Evolutionary conservation across 2,113 vertebrate genomes (phyloP).

Genomic region (Nyctibius bracteatus): DNA sequence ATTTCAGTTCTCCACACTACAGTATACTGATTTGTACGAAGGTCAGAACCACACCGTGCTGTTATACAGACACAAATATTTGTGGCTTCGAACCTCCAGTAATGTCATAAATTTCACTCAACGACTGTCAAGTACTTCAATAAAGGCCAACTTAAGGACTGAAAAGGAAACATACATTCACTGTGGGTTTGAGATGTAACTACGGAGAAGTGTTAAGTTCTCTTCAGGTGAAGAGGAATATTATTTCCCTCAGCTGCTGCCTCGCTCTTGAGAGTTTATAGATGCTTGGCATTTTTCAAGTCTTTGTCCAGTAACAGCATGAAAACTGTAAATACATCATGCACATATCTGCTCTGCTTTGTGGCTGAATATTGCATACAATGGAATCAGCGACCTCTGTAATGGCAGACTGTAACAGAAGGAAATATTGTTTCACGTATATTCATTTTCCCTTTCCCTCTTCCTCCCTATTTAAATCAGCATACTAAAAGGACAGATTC

Average conservation of each 20-base stretch:
- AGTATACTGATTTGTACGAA: neutral
- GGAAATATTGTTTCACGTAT: neutral
- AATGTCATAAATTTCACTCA: neutral
- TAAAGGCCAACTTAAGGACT: neutral
- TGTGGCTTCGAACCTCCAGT: neutral
- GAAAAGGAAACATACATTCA: neutral
- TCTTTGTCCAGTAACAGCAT: neutral
- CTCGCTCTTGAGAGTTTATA: neutral
- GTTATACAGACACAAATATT: neutral
- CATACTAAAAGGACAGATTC: neutral
- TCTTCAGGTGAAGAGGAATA: neutral
- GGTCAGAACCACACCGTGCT: neutral
- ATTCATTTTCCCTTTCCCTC: neutral
- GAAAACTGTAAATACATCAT: neutral
- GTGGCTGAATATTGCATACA: neutral
- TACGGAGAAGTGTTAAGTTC: neutral
- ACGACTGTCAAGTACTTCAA: neutral
- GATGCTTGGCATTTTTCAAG: neutral
- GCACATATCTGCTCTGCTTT: neutral
- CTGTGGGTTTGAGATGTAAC: neutral
- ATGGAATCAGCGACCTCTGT: neutral
- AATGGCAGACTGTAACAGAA: neutral
- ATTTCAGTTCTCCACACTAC: neutral
- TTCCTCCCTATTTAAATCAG: neutral
- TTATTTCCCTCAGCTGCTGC: neutral